phyloP scores from a whole-genome alignment of 2,888 invertebrate species.

The Molorchus minor region DNA sequence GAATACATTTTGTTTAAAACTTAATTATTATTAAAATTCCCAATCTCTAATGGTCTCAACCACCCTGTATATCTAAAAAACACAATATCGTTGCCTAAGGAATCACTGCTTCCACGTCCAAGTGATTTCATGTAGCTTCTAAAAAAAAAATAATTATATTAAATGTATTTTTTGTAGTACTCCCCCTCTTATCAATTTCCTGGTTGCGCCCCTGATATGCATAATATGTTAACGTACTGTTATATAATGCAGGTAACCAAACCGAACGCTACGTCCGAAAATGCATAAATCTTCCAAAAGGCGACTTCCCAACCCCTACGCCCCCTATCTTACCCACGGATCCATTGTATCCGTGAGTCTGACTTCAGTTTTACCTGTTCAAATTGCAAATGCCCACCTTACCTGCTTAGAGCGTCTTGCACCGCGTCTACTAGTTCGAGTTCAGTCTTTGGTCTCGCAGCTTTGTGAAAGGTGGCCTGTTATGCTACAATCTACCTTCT shows the following conservation, averaged over 20 bases:
- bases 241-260: too few relatives aligned
- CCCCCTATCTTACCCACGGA: constrained; percentile 4
- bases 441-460: constrained; percentile 42
- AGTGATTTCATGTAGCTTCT: background rate
- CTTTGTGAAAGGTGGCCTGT: constrained; percentile 46
- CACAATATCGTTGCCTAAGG: too few relatives aligned
- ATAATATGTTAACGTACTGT: too few relatives aligned
- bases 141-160: background rate
- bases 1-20: too few relatives aligned
- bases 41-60: too few relatives aligned
- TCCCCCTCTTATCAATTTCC: background rate
- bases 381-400: constrained; percentile 45
- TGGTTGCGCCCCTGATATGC: background rate
- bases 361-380: constrained; percentile 39
- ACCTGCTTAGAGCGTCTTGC: constrained; percentile 22
- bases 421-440: constrained; percentile 41
- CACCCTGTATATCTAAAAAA: too few relatives aligned
- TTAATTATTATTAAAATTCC: too few relatives aligned
- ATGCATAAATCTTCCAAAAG: background rate
- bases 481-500: constrained; percentile 33
- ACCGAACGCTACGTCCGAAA: too few relatives aligned
- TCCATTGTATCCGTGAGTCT: constrained; percentile 7
- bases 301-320: background rate
- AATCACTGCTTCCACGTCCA: too few relatives aligned
- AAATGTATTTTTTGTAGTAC: background rate